These are phyloP conservation scores for Geodia barretti DNA, from an alignment of 37 sponge, comb jelly and placozoan genomes.

Conservation along the genomic window DNA sequence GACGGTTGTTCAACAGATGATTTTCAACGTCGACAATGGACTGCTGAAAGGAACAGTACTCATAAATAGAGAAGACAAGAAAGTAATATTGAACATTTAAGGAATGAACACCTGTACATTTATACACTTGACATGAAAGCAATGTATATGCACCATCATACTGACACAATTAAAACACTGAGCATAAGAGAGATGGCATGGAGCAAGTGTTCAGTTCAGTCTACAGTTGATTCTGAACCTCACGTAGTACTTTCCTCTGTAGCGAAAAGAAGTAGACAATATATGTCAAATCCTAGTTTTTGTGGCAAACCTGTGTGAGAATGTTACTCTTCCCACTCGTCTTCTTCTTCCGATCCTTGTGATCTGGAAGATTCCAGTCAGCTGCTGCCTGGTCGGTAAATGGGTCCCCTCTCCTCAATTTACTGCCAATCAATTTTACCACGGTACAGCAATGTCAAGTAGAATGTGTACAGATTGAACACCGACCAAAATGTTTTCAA, in stretches of 20 bases:
- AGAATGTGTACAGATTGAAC: no score
- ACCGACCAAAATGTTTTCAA: no score
- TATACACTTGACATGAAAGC: not conserved
- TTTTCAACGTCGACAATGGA: slow-evolving; percentile 41
- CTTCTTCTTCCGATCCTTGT: slow-evolving; percentile 6
- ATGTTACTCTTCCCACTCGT: not conserved
- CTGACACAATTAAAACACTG: no score
- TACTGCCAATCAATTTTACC: slow-evolving; percentile 9
- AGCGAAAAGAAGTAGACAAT: no score
- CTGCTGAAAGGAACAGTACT: slow-evolving; percentile 32
- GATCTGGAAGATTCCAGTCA: slow-evolving; percentile 7
- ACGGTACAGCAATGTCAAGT: no score
- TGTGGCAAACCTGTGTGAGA: not conserved
- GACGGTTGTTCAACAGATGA: slow-evolving; percentile 10
- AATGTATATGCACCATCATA: no score
- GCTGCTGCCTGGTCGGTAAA: slow-evolving; percentile 2
- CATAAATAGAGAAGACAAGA: slow-evolving; percentile 16
- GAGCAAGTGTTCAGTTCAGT: slow-evolving; percentile 8
- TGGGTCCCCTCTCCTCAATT: slow-evolving; percentile 40
- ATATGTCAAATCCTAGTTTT: not conserved
- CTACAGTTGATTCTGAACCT: not conserved
- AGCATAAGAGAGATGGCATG: no score
- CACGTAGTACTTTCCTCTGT: slow-evolving; percentile 4
- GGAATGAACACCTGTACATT: not conserved
- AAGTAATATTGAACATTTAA: slow-evolving; percentile 48